Percentiles rank a stretch among this genome's conserved stretches.
Evolutionary conservation across 2,797 vertebrate species (phyloP).

Genomic region (Kryptolebias ocellatus): DNA sequence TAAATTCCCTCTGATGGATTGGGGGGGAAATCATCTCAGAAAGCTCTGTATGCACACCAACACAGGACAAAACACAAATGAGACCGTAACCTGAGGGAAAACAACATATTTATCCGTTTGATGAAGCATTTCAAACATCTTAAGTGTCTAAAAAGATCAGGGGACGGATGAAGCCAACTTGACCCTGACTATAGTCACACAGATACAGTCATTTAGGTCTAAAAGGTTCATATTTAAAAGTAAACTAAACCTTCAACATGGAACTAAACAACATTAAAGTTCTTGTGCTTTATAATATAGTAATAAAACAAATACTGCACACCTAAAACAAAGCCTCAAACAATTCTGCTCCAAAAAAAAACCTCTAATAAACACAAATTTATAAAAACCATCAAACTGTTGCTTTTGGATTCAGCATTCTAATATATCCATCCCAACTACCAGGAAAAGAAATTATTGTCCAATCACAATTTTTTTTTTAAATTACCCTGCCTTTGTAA

Average conservation of each 20-base stretch:
- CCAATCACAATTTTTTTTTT: too few species aligned
- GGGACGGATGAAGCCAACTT: too few species aligned
- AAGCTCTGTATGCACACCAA: neutral
- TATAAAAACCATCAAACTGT: neutral
- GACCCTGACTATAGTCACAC: neutral
- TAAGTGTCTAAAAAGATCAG: too few species aligned
- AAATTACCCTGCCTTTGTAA: too few species aligned
- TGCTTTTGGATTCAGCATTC: neutral
- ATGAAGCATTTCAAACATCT: too few species aligned
- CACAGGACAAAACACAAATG: too few species aligned
- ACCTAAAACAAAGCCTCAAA: slow-evolving; percentile 5
- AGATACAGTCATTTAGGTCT: neutral
- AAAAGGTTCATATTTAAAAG: neutral
- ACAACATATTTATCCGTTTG: too few species aligned
- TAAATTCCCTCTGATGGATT: neutral
- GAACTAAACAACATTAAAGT: neutral
- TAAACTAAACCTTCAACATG: neutral
- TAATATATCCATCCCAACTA: neutral
- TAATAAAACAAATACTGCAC: neutral
- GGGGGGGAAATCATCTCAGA: neutral
- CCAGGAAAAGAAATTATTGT: too few species aligned
- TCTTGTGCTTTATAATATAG: neutral
- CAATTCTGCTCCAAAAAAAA: slow-evolving; percentile 4
- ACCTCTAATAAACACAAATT: slow-evolving; percentile 6
- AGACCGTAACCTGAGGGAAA: too few species aligned